A percentile compares a stretch with the other conserved stretches of the same genome.
Conservation (phyloP, 2,113 vertebrate species). For the Thunnus thynnus region DNA sequence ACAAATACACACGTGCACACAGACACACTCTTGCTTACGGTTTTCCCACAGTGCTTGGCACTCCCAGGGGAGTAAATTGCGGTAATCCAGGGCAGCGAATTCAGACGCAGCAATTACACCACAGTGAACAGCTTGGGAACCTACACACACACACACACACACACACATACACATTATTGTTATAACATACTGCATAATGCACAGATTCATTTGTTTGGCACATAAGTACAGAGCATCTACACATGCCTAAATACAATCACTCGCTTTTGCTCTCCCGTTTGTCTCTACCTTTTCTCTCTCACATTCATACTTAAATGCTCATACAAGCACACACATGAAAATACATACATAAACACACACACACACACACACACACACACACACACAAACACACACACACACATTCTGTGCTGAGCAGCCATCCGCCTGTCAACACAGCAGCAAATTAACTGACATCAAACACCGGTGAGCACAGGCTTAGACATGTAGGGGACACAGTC, state of each 20-base stretch:
- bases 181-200: conserved; percentile 5
- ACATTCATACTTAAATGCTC: conserved; percentile 35
- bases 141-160: conserved; percentile 48
- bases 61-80: conserved; percentile 82
- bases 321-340: conserved; percentile 51
- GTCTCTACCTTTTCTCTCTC: background rate
- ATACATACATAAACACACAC: conserved; percentile 32
- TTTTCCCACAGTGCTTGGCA: conserved; percentile 84
- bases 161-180: conserved; percentile 26
- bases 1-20: conserved; percentile 45
- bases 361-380: conserved; percentile 51
- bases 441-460: conserved; percentile 89
- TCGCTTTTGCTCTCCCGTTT: conserved; percentile 1
- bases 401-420: conserved; percentile 67
- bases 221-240: background rate
- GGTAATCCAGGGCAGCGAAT: conserved; percentile 82
- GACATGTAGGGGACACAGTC: conserved; percentile 85
- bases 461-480: conserved; percentile 85
- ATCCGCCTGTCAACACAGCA: conserved; percentile 86
- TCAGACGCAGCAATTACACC: conserved; percentile 81
- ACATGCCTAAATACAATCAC: background rate
- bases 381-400: conserved; percentile 33
- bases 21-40: conserved; percentile 60
- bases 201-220: conserved; percentile 5
- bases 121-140: conserved; percentile 76